These are phyloP conservation scores for Fragum fragum DNA, from an alignment of 2,888 invertebrate species.

Conservation along the genomic window DNA sequence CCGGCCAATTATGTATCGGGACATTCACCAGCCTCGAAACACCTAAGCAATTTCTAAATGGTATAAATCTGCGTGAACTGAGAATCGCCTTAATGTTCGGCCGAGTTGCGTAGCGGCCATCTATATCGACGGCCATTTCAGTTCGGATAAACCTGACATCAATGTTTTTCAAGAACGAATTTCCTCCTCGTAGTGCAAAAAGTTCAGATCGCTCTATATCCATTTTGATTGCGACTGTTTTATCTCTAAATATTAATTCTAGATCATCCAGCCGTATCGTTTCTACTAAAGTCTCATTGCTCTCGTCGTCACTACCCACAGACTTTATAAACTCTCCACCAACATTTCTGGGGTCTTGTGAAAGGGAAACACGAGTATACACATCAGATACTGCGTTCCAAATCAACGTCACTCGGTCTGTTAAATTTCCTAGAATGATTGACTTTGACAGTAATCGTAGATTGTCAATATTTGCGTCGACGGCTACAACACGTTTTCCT, in stretches of 20 bases:
- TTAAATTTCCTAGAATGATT: too few relatives aligned
- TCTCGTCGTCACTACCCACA: conserved; percentile 26
- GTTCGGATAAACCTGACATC: conserved; percentile 69
- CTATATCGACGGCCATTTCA: conserved; percentile 45
- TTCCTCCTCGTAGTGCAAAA: conserved; percentile 58
- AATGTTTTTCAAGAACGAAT: conserved; percentile 61
- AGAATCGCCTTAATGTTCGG: background rate
- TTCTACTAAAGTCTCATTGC: conserved; percentile 51
- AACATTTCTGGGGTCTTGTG: too few relatives aligned
- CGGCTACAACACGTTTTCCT: too few relatives aligned
- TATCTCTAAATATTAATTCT: conserved; percentile 43
- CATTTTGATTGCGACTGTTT: conserved; percentile 36
- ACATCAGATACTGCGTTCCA: too few relatives aligned
- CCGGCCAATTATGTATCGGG: background rate
- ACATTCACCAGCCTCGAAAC: background rate
- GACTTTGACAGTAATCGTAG: too few relatives aligned
- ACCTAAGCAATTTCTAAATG: background rate
- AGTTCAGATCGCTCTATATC: conserved; percentile 71
- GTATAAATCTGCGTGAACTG: background rate
- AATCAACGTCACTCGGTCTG: too few relatives aligned
- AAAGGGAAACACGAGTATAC: too few relatives aligned
- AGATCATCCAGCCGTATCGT: conserved; percentile 64
- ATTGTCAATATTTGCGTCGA: too few relatives aligned
- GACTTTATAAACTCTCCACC: too few relatives aligned
- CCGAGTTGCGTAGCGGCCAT: background rate